Percentiles rank a stretch among this genome's conserved stretches.
These are phyloP conservation scores for Petrosia ficiformis DNA, from an alignment of 37 sponge, comb jelly and placozoan genomes.

Conservation along the genomic window DNA sequence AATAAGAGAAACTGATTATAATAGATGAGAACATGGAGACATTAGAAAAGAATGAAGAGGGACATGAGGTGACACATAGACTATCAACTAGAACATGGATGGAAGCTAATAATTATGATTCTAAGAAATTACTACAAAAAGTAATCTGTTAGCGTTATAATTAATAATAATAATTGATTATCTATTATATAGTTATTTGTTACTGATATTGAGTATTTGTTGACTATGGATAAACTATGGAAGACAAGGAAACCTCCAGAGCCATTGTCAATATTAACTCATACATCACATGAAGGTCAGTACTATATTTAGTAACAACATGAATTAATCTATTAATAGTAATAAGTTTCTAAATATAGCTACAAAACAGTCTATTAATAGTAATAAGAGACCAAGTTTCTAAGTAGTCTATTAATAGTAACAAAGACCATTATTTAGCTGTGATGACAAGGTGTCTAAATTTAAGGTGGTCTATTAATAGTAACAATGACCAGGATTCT, in stretches of 20 bases:
- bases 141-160: slow-evolving; percentile 8
- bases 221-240: slow-evolving; percentile 98
- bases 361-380: too few species aligned
- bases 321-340: too few species aligned
- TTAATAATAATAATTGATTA: not conserved
- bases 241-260: slow-evolving; percentile 77
- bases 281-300: slow-evolving; percentile 21
- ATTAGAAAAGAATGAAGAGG: not conserved
- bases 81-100: slow-evolving; percentile 93
- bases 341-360: too few species aligned
- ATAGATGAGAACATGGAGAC: not conserved
- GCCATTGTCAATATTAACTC: slow-evolving; percentile 59
- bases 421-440: too few species aligned
- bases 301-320: not conserved
- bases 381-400: too few species aligned
- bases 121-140: slow-evolving; percentile 76
- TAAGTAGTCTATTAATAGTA: too few species aligned
- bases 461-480: too few species aligned
- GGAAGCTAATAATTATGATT: slow-evolving; percentile 69
- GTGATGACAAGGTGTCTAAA: too few species aligned
- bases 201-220: slow-evolving; percentile 86
- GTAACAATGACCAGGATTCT: not conserved
- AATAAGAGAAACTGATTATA: not conserved
- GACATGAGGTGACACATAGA: slow-evolving; percentile 6
- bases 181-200: slow-evolving; percentile 60